These are phyloP conservation scores for Emydocephalus ijimae DNA, from an alignment of 2,113 vertebrate species.

Conservation along the genomic window DNA sequence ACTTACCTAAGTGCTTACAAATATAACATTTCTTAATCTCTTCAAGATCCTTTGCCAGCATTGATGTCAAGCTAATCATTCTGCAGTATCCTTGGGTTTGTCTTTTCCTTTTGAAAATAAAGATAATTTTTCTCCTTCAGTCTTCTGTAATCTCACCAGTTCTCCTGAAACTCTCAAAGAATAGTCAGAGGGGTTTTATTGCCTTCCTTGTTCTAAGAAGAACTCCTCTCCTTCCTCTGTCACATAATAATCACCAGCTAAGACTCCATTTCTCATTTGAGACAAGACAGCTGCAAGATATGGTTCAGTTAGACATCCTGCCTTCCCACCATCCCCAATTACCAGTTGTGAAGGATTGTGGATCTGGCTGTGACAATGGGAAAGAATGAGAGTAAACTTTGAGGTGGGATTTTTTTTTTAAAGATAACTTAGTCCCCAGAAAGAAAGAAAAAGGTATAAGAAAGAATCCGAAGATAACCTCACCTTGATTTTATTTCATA, in stretches of 20 bases:
- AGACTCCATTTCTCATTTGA: background rate
- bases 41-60: background rate
- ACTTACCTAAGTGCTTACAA: background rate
- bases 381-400: background rate
- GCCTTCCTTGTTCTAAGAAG: background rate
- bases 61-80: background rate
- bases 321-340: background rate
- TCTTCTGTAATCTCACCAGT: background rate
- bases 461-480: background rate
- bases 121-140: background rate
- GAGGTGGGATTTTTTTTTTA: background rate
- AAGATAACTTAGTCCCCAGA: background rate
- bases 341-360: background rate
- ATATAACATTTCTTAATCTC: background rate
- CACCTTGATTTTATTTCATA: background rate
- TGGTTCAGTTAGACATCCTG: background rate
- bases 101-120: background rate
- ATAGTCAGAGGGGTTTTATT: background rate
- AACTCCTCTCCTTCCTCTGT: background rate
- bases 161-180: background rate
- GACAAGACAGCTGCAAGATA: background rate
- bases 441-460: background rate
- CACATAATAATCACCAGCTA: background rate
- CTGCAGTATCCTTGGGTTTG: background rate
- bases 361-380: background rate